These are phyloP conservation scores for Luidia sarsii DNA, from an alignment of 53 echinoderm and acorn worm genomes.

Conservation along the genomic window DNA sequence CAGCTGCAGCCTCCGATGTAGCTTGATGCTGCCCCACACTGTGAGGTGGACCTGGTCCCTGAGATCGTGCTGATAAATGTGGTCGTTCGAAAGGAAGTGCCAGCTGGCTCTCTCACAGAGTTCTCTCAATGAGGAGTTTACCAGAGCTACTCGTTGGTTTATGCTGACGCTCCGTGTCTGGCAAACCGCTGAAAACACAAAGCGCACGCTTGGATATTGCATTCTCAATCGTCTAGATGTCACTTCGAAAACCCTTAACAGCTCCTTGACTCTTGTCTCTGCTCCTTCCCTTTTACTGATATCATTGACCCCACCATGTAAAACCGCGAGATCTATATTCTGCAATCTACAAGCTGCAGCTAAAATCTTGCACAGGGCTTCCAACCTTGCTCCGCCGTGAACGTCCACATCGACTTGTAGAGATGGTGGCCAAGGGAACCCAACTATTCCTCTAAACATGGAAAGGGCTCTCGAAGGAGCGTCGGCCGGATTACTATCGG, in stretches of 20 bases:
- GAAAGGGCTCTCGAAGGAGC: not conserved
- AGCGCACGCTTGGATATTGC: slow-evolving; percentile 1
- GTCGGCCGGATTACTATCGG: not conserved
- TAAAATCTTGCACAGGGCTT: not conserved
- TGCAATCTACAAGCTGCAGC: not conserved
- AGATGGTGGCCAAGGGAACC: slow-evolving; percentile 5
- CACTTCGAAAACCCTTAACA: not conserved
- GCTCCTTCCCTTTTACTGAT: not conserved
- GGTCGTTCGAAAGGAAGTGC: slow-evolving; percentile 22
- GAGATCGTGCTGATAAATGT: slow-evolving; percentile 24
- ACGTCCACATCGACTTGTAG: slow-evolving; percentile 3
- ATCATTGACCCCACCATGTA: slow-evolving; percentile 15
- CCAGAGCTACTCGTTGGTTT: not conserved
- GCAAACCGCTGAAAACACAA: slow-evolving; percentile 23
- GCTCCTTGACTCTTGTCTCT: not conserved
- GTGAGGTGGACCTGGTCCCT: slow-evolving; percentile 33
- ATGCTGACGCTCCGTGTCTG: slow-evolving; percentile 7
- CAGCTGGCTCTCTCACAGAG: slow-evolving; percentile 1
- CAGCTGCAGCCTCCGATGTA: slow-evolving; percentile 18
- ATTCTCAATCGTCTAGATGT: not conserved
- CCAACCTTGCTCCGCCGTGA: slow-evolving; percentile 18
- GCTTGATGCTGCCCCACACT: slow-evolving; percentile 6
- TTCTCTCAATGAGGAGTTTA: slow-evolving; percentile 1
- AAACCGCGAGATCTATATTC: not conserved
- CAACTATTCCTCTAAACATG: slow-evolving; percentile 16